Evolutionary conservation across 2,888 invertebrate species (phyloP).

Genomic region (Adelphocoris suturalis): DNA sequence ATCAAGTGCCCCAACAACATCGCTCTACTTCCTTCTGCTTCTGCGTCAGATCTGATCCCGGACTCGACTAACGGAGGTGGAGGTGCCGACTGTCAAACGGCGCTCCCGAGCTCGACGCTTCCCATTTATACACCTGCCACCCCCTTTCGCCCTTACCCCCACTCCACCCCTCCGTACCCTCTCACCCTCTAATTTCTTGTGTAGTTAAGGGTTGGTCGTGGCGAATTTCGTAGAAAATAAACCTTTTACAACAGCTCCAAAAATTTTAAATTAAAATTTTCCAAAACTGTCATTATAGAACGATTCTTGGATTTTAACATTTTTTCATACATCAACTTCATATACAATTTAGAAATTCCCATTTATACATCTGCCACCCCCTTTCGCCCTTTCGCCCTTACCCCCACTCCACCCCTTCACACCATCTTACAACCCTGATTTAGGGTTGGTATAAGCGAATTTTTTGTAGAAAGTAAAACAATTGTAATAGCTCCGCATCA

Average conservation of each 20-base stretch:
- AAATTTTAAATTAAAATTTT: no score
- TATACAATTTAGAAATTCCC: no score
- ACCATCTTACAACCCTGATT: no score
- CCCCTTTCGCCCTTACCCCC: constrained; percentile 55
- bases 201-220: background rate
- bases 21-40: background rate
- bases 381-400: constrained; percentile 48
- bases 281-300: no score
- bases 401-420: constrained; percentile 28
- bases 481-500: no score
- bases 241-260: no score
- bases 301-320: no score
- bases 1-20: constrained; percentile 56
- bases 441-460: no score
- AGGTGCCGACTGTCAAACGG: constrained; percentile 65
- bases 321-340: no score
- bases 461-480: no score
- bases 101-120: constrained; percentile 58
- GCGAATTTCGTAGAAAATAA: no score
- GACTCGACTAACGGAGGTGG: constrained; percentile 23
- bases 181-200: background rate
- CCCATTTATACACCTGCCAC: constrained; percentile 68
- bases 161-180: constrained; percentile 21
- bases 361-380: constrained; percentile 54
- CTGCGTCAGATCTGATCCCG: background rate